Percentiles rank a stretch among this genome's conserved stretches.
These are phyloP conservation scores for Cantharis nigra DNA, from an alignment of 2,888 invertebrate genomes.

Conservation along the genomic window DNA sequence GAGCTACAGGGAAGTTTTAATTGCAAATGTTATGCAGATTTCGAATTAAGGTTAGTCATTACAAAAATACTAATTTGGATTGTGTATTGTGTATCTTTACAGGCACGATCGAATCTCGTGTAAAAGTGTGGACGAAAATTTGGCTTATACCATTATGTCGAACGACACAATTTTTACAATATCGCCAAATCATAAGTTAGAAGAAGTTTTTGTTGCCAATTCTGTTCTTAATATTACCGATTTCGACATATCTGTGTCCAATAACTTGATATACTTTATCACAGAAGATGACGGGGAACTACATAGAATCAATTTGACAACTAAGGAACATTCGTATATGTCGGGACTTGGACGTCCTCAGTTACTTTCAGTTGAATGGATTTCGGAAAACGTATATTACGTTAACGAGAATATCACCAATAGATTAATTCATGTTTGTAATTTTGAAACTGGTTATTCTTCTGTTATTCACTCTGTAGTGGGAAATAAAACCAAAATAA, in stretches of 20 bases:
- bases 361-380: slow-evolving; percentile 74
- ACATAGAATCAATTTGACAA: slow-evolving; percentile 52
- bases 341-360: slow-evolving; percentile 57
- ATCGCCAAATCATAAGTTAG: background rate
- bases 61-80: background rate
- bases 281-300: slow-evolving; percentile 55
- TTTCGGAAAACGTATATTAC: slow-evolving; percentile 73
- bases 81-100: background rate
- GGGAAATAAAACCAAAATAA: slow-evolving; percentile 57
- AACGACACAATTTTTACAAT: background rate
- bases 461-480: slow-evolving; percentile 59
- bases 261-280: slow-evolving; percentile 58
- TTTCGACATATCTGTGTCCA: slow-evolving; percentile 58
- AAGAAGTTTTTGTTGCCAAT: background rate
- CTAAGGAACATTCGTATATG: slow-evolving; percentile 50
- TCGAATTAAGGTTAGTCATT: slow-evolving; percentile 59
- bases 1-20: slow-evolving; percentile 62
- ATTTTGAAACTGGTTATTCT: slow-evolving; percentile 45
- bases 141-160: background rate
- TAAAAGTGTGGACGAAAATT: background rate
- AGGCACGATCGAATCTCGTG: background rate
- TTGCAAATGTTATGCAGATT: slow-evolving; percentile 67
- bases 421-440: slow-evolving; percentile 49
- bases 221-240: background rate
- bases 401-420: slow-evolving; percentile 51